phyloP scores from a whole-genome alignment of 1,140 invertebrate genomes.

The Aphaenogaster ashmeadi region DNA sequence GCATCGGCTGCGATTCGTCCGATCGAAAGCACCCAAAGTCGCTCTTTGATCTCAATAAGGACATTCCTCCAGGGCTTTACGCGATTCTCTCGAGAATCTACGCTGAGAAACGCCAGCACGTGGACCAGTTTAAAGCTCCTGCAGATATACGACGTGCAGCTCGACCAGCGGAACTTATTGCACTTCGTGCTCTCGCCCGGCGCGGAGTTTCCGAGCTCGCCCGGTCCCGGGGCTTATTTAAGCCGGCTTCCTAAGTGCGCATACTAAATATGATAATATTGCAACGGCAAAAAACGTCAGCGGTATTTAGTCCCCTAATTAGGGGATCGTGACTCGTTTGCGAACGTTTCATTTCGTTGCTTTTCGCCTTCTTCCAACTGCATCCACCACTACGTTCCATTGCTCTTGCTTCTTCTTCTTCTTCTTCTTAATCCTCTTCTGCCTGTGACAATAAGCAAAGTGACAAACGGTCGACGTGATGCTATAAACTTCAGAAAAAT shows the following conservation, averaged over 20 bases:
- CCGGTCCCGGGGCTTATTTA: slow-evolving; percentile 85
- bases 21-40: background rate
- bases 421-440: slow-evolving; percentile 79
- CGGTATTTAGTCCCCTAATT: slow-evolving; percentile 87
- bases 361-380: slow-evolving; percentile 75
- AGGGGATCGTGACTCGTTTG: slow-evolving; percentile 87
- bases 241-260: slow-evolving; percentile 86
- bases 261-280: slow-evolving; percentile 88
- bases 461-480: slow-evolving; percentile 75
- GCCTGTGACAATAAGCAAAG: slow-evolving; percentile 77
- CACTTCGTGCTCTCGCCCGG: slow-evolving; percentile 81
- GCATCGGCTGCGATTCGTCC: slow-evolving; percentile 37
- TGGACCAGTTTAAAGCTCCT: slow-evolving; percentile 72
- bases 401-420: slow-evolving; percentile 70
- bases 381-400: slow-evolving; percentile 36
- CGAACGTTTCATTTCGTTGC: slow-evolving; percentile 85
- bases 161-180: slow-evolving; percentile 86
- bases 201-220: slow-evolving; percentile 79
- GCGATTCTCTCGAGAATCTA: slow-evolving; percentile 4
- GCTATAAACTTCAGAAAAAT: slow-evolving; percentile 61
- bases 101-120: slow-evolving; percentile 33
- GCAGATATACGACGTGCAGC: slow-evolving; percentile 83
- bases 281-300: slow-evolving; percentile 86
- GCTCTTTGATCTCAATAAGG: no score
- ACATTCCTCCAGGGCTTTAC: background rate